Evolutionary conservation across 2,797 vertebrate species (phyloP), one percentile per base, ranked within the genome.

Genomic region (Rhynchonycteris naso): DNA sequence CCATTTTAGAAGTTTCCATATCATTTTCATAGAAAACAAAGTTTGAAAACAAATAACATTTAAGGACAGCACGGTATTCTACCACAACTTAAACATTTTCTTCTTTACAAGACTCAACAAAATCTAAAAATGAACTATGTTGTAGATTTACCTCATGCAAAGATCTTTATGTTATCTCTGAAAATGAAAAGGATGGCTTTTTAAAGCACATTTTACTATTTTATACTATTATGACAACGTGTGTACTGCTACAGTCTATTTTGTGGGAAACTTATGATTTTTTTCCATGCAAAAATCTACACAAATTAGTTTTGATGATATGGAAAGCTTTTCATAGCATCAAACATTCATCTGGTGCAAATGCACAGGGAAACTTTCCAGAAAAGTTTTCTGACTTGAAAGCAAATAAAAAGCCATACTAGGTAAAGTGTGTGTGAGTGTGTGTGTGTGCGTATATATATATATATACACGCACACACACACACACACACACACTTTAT

Each of bases 81-180:
- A 99, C 98, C 98, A 99, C 98, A 98, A 99, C 99, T 98, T 98
- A 99, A 99, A 99, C 99, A 99, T 98, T 98, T 97, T 96, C 95
- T 96, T 97, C 96, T 97, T 98, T 99, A 99, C 99, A 99, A 98
- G 99, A 99, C 98, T 98, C 98, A 99, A 99, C 98, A 97, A 98
- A 99, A 99, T 99, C 99, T 99, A 99, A 99, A 99, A 99, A 98
- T 98, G 98, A 99, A 98, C 99, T 99, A 99, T 99, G 99, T 98
- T 99, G 99, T 98, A 99, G 98, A 98, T 99, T 97, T 98, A 99
- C 98, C 99, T 99, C 99, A 99, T 99, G 99, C 99, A 99, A 99
- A 99, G 98, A 98, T 99, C 98, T 98, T 98, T 98, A 99, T 99
- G 98, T 99, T 98, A 99, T 98, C 98, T 98, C 96, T 99, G 98